These are phyloP conservation scores for Oscheius onirici DNA, from an alignment of 2,888 invertebrate genomes.

Conservation along the genomic window DNA sequence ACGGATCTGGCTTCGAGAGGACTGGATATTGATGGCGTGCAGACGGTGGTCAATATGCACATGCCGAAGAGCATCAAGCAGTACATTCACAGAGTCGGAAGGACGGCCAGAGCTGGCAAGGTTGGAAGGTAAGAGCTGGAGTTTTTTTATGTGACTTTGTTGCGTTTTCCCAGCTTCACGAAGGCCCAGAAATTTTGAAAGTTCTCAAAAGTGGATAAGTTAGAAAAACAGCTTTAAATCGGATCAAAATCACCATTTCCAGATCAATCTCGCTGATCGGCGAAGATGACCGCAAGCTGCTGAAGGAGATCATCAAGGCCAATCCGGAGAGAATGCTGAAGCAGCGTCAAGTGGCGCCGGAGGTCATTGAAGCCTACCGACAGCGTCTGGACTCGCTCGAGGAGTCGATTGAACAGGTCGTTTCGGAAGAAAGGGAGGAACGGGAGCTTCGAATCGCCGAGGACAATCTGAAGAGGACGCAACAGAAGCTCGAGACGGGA, in stretches of 20 bases:
- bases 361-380: slow-evolving; percentile 87
- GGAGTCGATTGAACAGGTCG: slow-evolving; percentile 77
- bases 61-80: slow-evolving; percentile 93
- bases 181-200: too few species aligned
- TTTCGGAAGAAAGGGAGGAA: slow-evolving; percentile 22
- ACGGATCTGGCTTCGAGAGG: slow-evolving; percentile 94
- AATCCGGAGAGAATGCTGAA: slow-evolving; percentile 60
- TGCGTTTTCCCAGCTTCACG: too few species aligned
- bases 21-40: slow-evolving; percentile 93
- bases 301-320: slow-evolving; percentile 84
- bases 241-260: slow-evolving; percentile 4
- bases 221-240: too few species aligned
- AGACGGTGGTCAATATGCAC: slow-evolving; percentile 93
- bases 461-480: slow-evolving; percentile 49
- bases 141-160: too few species aligned
- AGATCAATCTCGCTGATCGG: slow-evolving; percentile 88
- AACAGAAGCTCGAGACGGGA: slow-evolving; percentile 47
- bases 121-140: slow-evolving; percentile 77
- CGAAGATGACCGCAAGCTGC: slow-evolving; percentile 87
- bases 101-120: slow-evolving; percentile 93
- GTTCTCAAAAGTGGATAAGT: too few species aligned
- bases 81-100: slow-evolving; percentile 93
- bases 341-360: slow-evolving; percentile 73
- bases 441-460: slow-evolving; percentile 52
- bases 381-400: slow-evolving; percentile 81